These are phyloP conservation scores for Hesperophylax magnus DNA, from an alignment of 1,140 invertebrate genomes.

Conservation along the genomic window DNA sequence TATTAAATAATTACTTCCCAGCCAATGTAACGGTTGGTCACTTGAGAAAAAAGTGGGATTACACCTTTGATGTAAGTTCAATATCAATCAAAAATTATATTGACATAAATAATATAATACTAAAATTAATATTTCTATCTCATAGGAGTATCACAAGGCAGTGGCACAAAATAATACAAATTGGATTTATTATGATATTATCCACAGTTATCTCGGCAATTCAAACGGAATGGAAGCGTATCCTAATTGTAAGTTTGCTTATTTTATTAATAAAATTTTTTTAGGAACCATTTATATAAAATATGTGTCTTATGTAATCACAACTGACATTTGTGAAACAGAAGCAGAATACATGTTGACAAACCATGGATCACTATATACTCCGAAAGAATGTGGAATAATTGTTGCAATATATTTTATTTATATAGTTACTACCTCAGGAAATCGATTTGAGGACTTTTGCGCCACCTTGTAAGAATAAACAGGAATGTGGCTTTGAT, in stretches of 20 bases:
- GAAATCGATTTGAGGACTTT: too few relatives aligned
- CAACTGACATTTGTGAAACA: too few relatives aligned
- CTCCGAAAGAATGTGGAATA: too few relatives aligned
- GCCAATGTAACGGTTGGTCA: constrained; percentile 32
- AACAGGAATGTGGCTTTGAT: too few relatives aligned
- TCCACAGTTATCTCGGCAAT: constrained; percentile 41
- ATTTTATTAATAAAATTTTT: background rate
- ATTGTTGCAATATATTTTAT: too few relatives aligned
- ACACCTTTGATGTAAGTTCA: constrained; percentile 44
- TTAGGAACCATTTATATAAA: too few relatives aligned
- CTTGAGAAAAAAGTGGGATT: constrained; percentile 53
- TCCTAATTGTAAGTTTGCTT: constrained; percentile 48
- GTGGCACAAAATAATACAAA: constrained; percentile 45
- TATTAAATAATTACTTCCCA: constrained; percentile 32
- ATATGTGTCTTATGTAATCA: too few relatives aligned
- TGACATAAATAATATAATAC: background rate
- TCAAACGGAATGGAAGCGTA: constrained; percentile 39
- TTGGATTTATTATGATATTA: constrained; percentile 50
- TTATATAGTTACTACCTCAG: too few relatives aligned
- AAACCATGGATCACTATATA: too few relatives aligned
- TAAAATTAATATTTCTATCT: constrained; percentile 12
- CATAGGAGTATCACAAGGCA: constrained; percentile 49
- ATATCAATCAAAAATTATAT: background rate
- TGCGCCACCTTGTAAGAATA: too few relatives aligned
- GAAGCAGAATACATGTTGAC: too few relatives aligned